A percentile compares a stretch with the other conserved stretches of the same genome.
Evolutionary conservation across 1,140 invertebrate species (phyloP).

Genomic region (Zaprionus ghesquierei): DNA sequence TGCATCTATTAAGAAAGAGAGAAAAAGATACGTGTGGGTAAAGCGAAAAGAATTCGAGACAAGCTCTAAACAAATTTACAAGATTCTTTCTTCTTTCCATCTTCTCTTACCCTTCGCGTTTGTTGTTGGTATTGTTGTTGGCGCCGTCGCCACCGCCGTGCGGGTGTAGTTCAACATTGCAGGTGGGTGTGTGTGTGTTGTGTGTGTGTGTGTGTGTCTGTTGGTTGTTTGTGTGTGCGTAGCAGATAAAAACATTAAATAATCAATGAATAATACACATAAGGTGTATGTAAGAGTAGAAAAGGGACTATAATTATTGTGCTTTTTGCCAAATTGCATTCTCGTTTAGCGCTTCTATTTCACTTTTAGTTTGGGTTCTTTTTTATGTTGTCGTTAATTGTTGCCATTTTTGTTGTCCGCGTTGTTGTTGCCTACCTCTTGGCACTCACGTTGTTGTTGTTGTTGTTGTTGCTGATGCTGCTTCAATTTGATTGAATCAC

Average conservation of each 20-base stretch:
- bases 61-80: too few relatives aligned
- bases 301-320: constrained; percentile 26
- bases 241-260: constrained; percentile 33
- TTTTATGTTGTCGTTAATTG: constrained; percentile 21
- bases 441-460: neutral
- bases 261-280: constrained; percentile 1
- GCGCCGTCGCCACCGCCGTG: constrained; percentile 6
- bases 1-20: neutral
- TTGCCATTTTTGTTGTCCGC: constrained; percentile 44
- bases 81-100: too few relatives aligned
- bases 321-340: constrained; percentile 26
- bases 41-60: too few relatives aligned
- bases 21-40: neutral
- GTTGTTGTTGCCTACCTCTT: constrained; percentile 17
- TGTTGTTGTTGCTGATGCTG: neutral
- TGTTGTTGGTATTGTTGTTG: constrained; percentile 12
- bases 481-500: constrained; percentile 6
- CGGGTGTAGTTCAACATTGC: constrained; percentile 7
- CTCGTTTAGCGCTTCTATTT: neutral
- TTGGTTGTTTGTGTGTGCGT: constrained; percentile 17
- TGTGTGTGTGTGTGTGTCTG: neutral
- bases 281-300: neutral
- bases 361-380: neutral
- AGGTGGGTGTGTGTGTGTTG: neutral
- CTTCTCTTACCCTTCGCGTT: neutral